These are phyloP conservation scores for Hycleus phaleratus DNA, from an alignment of 1,140 invertebrate genomes.

Conservation along the genomic window DNA sequence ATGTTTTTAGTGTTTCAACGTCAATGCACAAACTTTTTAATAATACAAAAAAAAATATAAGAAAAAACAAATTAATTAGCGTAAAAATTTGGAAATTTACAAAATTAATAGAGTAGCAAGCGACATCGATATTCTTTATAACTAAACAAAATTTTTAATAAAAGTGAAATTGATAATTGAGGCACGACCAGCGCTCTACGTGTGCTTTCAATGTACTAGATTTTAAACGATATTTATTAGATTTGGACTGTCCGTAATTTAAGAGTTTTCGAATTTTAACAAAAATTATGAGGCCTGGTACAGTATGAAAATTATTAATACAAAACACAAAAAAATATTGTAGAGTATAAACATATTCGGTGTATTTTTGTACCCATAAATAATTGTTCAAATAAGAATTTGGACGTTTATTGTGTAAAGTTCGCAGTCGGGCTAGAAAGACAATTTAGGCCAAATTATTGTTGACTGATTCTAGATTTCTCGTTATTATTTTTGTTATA, in stretches of 20 bases:
- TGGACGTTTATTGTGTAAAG: too few species aligned
- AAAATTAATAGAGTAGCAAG: constrained; percentile 29
- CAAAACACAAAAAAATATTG: neutral
- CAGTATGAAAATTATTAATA: constrained; percentile 29
- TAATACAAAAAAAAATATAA: constrained; percentile 22
- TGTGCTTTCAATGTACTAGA: constrained; percentile 43
- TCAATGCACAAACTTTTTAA: constrained; percentile 39
- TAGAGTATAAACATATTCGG: constrained; percentile 37
- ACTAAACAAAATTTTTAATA: constrained; percentile 6
- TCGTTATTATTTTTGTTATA: neutral
- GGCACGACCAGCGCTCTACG: constrained; percentile 26
- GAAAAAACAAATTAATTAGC: constrained; percentile 2
- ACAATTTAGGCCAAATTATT: constrained; percentile 26
- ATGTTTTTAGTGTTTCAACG: constrained; percentile 25
- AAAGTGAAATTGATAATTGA: constrained; percentile 19
- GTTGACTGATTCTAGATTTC: constrained; percentile 34
- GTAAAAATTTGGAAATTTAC: constrained; percentile 27
- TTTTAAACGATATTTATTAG: constrained; percentile 33
- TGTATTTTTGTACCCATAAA: constrained; percentile 42
- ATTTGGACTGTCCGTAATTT: constrained; percentile 41
- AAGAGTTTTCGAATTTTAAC: constrained; percentile 42
- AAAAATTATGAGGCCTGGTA: constrained; percentile 39
- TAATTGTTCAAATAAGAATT: constrained; percentile 29
- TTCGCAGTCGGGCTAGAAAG: constrained; percentile 1
- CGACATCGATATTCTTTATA: constrained; percentile 41